These are phyloP conservation scores for Dryas iulia DNA, from an alignment of 1,140 invertebrate genomes.

Conservation along the genomic window DNA sequence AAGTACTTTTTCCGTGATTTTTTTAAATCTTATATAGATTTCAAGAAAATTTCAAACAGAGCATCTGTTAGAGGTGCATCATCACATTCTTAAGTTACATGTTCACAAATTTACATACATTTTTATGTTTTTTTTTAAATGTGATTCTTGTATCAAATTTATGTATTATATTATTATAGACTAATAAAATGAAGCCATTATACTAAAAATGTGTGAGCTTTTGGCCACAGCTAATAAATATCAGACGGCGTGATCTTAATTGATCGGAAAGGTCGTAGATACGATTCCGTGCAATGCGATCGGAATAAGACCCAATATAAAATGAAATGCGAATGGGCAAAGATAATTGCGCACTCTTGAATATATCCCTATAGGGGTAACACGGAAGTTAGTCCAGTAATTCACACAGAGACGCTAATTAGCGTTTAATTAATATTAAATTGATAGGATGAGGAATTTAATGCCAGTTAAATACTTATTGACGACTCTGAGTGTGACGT, in stretches of 20 bases:
- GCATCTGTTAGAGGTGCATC: too few species aligned
- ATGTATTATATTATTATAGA: not conserved
- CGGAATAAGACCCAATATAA: not conserved
- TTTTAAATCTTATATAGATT: too few species aligned
- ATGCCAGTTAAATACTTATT: not conserved
- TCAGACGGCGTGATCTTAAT: not conserved
- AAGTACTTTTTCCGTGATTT: too few species aligned
- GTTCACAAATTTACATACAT: too few species aligned
- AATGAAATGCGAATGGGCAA: not conserved
- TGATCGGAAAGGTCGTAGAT: not conserved
- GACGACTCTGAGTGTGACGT: not conserved
- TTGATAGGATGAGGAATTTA: not conserved
- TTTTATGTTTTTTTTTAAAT: too few species aligned
- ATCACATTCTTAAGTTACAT: too few species aligned
- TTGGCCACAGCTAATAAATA: not conserved
- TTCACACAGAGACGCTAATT: not conserved
- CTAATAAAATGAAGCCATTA: not conserved
- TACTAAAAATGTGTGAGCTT: not conserved
- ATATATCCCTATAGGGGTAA: not conserved
- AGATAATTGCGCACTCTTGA: not conserved
- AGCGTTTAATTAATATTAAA: not conserved
- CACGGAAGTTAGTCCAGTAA: not conserved
- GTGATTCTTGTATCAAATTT: not conserved
- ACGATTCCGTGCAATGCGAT: not conserved
- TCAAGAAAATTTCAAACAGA: too few species aligned